Evolutionary conservation across 2,113 vertebrate genomes (phyloP).

Genomic region (Rattus norvegicus): DNA sequence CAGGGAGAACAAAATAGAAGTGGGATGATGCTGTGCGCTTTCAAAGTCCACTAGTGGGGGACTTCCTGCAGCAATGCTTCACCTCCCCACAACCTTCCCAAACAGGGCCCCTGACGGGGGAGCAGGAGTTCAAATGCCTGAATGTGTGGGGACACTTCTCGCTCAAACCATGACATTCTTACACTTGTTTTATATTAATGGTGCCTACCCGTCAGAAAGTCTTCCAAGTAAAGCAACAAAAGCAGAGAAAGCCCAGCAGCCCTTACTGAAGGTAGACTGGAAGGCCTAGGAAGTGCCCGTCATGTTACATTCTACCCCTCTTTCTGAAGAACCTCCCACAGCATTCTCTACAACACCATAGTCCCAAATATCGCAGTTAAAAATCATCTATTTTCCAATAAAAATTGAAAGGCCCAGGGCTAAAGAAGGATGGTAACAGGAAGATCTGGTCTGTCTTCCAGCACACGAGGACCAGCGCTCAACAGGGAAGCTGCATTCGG

Average conservation of each 20-base stretch:
- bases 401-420: background rate
- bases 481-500: background rate
- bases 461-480: too few relatives aligned
- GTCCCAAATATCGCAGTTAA: background rate
- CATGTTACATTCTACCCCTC: background rate
- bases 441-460: background rate
- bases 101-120: background rate
- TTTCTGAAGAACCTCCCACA: background rate
- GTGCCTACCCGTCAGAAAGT: background rate
- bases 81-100: background rate
- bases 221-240: background rate
- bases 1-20: background rate
- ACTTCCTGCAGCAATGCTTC: background rate
- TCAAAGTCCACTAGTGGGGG: background rate
- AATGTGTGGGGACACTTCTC: background rate
- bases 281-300: background rate
- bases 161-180: background rate
- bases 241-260: background rate
- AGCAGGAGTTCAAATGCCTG: background rate
- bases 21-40: background rate
- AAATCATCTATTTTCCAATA: background rate
- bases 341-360: background rate
- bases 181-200: background rate
- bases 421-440: fast-evolving
- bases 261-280: background rate